phyloP scores from a whole-genome alignment of 2,797 vertebrate genomes.

The Chanos chanos region DNA sequence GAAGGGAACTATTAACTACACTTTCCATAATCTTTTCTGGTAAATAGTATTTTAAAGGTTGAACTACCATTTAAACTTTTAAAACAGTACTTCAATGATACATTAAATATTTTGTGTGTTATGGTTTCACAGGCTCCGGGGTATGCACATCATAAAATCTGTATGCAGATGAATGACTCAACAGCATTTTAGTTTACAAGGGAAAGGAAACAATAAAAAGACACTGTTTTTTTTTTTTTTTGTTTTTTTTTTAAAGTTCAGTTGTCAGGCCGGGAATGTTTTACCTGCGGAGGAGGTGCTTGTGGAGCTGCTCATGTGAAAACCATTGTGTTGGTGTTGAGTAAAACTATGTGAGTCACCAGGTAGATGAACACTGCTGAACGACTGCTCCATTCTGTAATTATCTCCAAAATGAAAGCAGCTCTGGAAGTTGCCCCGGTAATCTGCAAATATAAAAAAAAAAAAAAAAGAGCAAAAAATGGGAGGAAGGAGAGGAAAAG shows the following conservation, averaged over 20 bases:
- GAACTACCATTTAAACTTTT: background rate
- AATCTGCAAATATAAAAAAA: conserved; percentile 72
- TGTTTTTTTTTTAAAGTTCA: background rate
- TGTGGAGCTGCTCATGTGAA: conserved; percentile 77
- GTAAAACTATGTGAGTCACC: conserved; percentile 81
- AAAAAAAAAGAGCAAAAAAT: background rate
- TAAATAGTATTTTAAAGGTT: no score
- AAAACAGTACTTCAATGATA: background rate
- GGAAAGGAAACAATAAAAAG: no score
- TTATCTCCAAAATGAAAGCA: conserved; percentile 92
- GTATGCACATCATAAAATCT: no score
- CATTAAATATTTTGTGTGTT: no score
- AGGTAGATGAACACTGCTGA: conserved; percentile 70
- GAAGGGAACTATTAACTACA: background rate
- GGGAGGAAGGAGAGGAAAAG: no score
- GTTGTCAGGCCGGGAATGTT: conserved; percentile 4
- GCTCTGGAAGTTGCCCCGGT: conserved; percentile 95
- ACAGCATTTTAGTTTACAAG: no score
- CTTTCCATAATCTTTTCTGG: no score
- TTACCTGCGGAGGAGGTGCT: conserved; percentile 79
- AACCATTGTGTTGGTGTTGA: conserved; percentile 83
- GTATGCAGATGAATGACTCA: no score
- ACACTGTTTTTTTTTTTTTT: background rate
- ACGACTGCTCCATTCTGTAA: conserved; percentile 84
- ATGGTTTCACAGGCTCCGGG: no score